Base-by-base conservation (phyloP, 2,113 vertebrate species). In the Pholis gunnellus region DNA sequence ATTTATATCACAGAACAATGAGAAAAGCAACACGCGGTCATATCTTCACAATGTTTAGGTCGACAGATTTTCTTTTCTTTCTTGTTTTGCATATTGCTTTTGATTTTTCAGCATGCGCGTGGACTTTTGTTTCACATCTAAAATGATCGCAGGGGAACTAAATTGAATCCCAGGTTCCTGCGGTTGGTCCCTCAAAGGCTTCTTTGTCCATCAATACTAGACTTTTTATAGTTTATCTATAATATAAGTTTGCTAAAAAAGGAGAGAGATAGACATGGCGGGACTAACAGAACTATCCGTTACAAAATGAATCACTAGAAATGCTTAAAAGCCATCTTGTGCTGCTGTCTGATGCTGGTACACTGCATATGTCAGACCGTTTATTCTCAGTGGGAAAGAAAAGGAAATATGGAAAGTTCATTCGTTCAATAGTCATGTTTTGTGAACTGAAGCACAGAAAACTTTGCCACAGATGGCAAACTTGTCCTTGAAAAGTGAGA, bases 401-500 rank as follows among this genome's bases (percentile, higher is more conserved):
- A 66, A 46, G 9, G 3, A 31, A 48, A 46, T 20, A 72, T 60
- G 14, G 22, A 17, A 65, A 75, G 48, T 61, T 15, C 9, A 48
- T 69, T 74, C 13, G 50, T 69, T 68, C 27, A 48, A 25, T 17
- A 38, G n/a, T 61, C 27, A 29, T 2, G 18, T 72, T 82, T 42
- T 70, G 11, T 79, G 22, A 20, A 40, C 25, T 52, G 14, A n/a
- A 73, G 56, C 27, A 52, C 10, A 2, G 54, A 29, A 73, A 48
- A 27, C 5, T 36, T 72, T 63, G 10, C 40, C 38, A 56, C 72
- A 77, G 80, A 73, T 82, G 61, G 54, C 14, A 25, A 6, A 1
- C 0, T 34, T 63, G 68, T 66, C 85, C 83, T 89, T 85, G 71
- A 68, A 84, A 70, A 40, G 75, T 73, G 7, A 63, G 40, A 74